phyloP scores from a whole-genome alignment of 2,797 vertebrate species.

The Danio aesculapii region DNA sequence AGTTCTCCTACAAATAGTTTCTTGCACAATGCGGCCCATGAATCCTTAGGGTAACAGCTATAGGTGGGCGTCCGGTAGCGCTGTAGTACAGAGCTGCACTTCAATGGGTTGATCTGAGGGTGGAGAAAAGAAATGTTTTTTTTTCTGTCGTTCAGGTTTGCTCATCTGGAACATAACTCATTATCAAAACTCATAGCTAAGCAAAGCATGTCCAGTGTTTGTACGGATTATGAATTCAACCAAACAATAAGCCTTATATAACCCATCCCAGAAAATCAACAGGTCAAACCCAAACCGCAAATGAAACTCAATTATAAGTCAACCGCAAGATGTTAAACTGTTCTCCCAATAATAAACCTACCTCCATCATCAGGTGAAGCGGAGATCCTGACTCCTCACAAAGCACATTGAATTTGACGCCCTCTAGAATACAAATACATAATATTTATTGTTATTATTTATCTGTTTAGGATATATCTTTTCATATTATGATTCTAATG shows the following conservation, averaged over 20 bases:
- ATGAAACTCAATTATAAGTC: neutral
- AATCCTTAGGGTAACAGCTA: conserved; percentile 91
- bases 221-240: neutral
- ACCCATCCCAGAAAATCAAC: neutral
- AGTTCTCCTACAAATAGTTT: conserved; percentile 95
- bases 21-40: conserved; percentile 89
- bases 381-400: conserved; percentile 85
- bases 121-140: neutral
- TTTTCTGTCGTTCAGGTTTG: neutral
- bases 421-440: conserved; percentile 78
- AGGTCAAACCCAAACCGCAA: conserved; percentile 1
- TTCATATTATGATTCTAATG: too few species aligned
- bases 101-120: conserved; percentile 91
- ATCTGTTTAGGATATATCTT: too few species aligned
- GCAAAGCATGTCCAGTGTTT: neutral
- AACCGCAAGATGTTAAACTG: neutral
- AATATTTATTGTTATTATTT: too few species aligned
- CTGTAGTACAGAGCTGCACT: conserved; percentile 78
- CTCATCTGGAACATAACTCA: neutral
- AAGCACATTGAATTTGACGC: conserved; percentile 92
- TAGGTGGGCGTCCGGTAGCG: conserved; percentile 88
- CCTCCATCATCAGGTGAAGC: conserved; percentile 95
- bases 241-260: neutral
- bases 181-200: neutral
- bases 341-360: conserved; percentile 59